Base-by-base conservation (phyloP, 1,140 invertebrate genomes). In the Caenorhabditis tropicalis region DNA sequence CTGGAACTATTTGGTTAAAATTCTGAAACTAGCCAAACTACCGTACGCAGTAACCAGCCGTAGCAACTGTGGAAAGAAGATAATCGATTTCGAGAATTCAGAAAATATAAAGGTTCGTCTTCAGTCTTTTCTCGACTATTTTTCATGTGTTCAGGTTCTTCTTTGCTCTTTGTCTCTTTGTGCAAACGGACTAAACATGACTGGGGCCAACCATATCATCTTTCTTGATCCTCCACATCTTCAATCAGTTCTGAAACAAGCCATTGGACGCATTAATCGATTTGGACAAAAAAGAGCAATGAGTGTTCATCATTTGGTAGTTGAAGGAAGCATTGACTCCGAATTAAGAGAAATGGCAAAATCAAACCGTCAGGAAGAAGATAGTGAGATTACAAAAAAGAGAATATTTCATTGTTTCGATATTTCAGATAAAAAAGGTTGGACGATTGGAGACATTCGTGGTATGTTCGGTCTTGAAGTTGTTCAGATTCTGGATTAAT, bases 191-290 rank as follows among this genome's bases (percentile, higher is more conserved):
- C 36, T 74, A 1, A 74, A 74, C 24, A 74, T 74, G 65, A 74
- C 65, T n/a, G 65, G 65, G 7, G 65, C 65, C 4, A 74, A 74
- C 27, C 36, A 74, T 24, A 74, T 74, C 21, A 43, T 74, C n/a
- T 74, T 74, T 21, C 24, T 74, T 33, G 65, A 74, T 31, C 65
- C 65, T 19, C 65, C 65, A 74, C 65, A 74, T 46, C 36, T 74
- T 21, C 65, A 74, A 74, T 74, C 65, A 24, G 65, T 74, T 74
- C 65, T 74, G 6, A n/a, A 74, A 24, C 65, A 74, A 24, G 65
- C 65, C 5, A 74, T 74, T 9, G 65, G 65, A 19, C 16, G 65
- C 3, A 74, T 74, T 10, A 74, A 74, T 46, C 65, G 65, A 4
- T 74, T 74, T 24, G 65, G 65, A 43, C 65, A 74, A 36, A 21